A percentile compares a stretch with the other conserved stretches of the same genome.
Conservation (phyloP, 2,797 vertebrate genomes). For the Cottoperca gobio region DNA sequence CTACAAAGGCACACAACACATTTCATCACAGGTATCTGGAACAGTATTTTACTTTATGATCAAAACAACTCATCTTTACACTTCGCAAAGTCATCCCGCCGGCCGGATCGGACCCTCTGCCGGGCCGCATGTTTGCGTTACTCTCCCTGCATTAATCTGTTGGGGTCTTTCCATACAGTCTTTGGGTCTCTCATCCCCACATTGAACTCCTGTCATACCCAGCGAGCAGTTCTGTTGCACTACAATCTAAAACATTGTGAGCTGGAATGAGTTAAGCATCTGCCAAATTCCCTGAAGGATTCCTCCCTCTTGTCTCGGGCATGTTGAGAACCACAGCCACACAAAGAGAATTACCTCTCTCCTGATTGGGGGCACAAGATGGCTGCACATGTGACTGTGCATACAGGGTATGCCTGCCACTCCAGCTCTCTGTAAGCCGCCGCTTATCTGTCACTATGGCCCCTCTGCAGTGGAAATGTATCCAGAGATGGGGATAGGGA, state of each 20-base stretch:
- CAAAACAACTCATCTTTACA: too few relatives aligned
- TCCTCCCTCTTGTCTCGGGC: conserved; percentile 50
- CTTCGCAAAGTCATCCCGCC: too few relatives aligned
- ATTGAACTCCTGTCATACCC: conserved; percentile 9
- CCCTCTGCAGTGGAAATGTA: conserved; percentile 46
- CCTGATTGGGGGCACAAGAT: conserved; percentile 72
- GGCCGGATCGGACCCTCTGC: too few relatives aligned
- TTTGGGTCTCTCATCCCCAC: conserved; percentile 11
- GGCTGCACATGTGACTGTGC: conserved; percentile 65
- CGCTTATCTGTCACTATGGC: conserved; percentile 57
- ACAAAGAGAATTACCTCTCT: conserved; percentile 68
- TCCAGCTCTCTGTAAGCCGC: conserved; percentile 54
- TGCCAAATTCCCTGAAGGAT: conserved; percentile 60
- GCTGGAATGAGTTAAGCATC: conserved; percentile 52
- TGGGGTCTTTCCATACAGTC: too few relatives aligned
- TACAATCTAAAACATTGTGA: conserved; percentile 29
- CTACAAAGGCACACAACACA: too few relatives aligned
- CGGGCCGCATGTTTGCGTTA: too few relatives aligned
- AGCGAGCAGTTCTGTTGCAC: neutral
- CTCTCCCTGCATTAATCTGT: too few relatives aligned
- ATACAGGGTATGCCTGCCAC: conserved; percentile 54
- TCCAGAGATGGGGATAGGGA: conserved; percentile 29
- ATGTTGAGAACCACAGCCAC: conserved; percentile 67
- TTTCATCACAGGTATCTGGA: too few relatives aligned
- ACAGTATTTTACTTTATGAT: too few relatives aligned